These are phyloP conservation scores for Meda fulgida DNA, from an alignment of 2,797 vertebrate species.

Conservation along the genomic window DNA sequence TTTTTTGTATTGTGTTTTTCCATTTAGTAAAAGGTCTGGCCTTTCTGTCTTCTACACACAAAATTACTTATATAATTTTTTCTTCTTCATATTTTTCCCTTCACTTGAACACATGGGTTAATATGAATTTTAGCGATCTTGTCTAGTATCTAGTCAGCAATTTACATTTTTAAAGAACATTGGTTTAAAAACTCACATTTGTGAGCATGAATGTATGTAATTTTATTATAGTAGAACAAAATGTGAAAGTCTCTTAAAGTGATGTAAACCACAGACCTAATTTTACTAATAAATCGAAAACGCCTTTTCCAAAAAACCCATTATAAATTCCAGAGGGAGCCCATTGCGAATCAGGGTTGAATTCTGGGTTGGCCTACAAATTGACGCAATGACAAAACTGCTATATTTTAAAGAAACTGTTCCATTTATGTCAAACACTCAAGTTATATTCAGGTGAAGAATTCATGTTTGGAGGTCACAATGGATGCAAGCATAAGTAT, in stretches of 20 bases:
- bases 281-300: background rate
- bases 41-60: background rate
- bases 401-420: background rate
- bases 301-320: background rate
- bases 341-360: background rate
- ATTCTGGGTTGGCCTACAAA: slow-evolving; percentile 12
- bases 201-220: background rate
- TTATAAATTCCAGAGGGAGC: background rate
- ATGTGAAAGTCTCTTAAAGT: background rate
- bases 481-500: background rate
- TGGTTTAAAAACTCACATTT: background rate
- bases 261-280: slow-evolving; percentile 3
- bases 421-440: background rate
- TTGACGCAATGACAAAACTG: background rate
- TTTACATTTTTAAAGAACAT: background rate
- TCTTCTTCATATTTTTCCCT: background rate
- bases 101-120: background rate
- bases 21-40: background rate
- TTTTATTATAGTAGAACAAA: background rate
- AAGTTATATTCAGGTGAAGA: background rate
- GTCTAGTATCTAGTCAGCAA: background rate
- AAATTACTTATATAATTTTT: background rate
- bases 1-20: background rate
- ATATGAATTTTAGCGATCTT: background rate
- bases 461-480: slow-evolving; percentile 9